These are phyloP conservation scores for Xanthostigma xanthostigma DNA, from an alignment of 2,888 invertebrate genomes.

Conservation along the genomic window DNA sequence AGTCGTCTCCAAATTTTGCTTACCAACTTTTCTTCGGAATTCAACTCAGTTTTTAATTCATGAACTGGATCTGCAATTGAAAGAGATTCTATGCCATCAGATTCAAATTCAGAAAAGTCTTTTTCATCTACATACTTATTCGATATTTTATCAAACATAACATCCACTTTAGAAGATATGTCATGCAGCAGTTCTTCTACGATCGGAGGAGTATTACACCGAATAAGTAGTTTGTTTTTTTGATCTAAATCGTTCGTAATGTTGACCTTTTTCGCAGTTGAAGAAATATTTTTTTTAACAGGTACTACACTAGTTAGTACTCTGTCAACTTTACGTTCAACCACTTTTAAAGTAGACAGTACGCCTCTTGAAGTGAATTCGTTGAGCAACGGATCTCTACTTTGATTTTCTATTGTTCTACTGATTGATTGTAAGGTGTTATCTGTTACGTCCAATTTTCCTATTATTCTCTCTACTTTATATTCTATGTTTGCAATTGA, in stretches of 20 bases:
- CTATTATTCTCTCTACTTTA: slow-evolving; percentile 26
- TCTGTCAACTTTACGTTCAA: slow-evolving; percentile 25
- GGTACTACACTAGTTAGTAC: slow-evolving; percentile 9
- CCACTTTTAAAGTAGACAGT: slow-evolving; percentile 24
- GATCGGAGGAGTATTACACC: slow-evolving; percentile 22
- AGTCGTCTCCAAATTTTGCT: slow-evolving; percentile 18
- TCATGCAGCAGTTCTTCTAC: slow-evolving; percentile 26
- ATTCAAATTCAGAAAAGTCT: slow-evolving; percentile 16
- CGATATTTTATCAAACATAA: slow-evolving; percentile 26
- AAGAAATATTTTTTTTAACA: background rate
- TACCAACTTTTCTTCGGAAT: slow-evolving; percentile 13
- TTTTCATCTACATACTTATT: slow-evolving; percentile 14
- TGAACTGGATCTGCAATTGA: slow-evolving; percentile 11
- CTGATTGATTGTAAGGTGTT: slow-evolving; percentile 15
- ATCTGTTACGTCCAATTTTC: slow-evolving; percentile 25
- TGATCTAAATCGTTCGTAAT: slow-evolving; percentile 10
- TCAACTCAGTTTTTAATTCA: slow-evolving; percentile 7
- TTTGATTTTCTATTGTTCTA: slow-evolving; percentile 16
- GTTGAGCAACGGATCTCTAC: slow-evolving; percentile 20
- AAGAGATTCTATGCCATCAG: slow-evolving; percentile 16
- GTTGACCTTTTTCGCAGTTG: background rate
- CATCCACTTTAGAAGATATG: slow-evolving; percentile 27
- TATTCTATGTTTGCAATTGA: slow-evolving; percentile 26
- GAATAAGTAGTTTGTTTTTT: slow-evolving; percentile 19
- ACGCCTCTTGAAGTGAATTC: slow-evolving; percentile 28